phyloP scores from a whole-genome alignment of 2,113 vertebrate species.

The Hyaena hyaena region DNA sequence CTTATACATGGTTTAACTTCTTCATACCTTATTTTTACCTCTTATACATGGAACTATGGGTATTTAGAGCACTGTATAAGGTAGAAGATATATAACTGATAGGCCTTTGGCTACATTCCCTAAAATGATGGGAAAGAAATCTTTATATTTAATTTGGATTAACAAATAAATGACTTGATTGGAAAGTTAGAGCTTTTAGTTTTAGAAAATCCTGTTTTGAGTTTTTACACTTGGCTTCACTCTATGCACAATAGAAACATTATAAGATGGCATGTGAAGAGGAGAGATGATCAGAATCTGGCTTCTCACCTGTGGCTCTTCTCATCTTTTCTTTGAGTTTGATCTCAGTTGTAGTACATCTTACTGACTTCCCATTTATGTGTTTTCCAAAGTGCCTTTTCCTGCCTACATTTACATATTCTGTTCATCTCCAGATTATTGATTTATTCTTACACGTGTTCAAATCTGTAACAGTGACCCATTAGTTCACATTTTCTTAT shows the following conservation, averaged over 20 bases:
- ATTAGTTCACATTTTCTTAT: slow-evolving; percentile 3
- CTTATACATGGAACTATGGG: background rate
- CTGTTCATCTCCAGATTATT: background rate
- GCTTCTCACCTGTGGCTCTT: background rate
- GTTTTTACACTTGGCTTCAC: background rate
- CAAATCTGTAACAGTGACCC: background rate
- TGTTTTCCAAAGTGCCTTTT: background rate
- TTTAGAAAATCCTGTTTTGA: background rate
- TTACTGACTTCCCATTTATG: background rate
- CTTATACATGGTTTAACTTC: background rate
- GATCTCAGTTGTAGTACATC: background rate
- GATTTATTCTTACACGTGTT: background rate
- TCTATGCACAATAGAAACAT: background rate
- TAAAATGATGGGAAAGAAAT: background rate
- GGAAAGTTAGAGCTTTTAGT: background rate
- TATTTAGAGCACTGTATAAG: background rate
- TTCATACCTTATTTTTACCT: background rate
- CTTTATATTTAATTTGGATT: background rate
- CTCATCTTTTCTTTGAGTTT: background rate
- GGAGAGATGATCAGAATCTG: background rate
- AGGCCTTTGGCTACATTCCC: background rate
- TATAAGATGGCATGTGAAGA: background rate
- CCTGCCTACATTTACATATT: background rate
- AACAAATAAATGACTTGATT: background rate
- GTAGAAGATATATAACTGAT: background rate